Evolutionary conservation across 2,888 invertebrate genomes (phyloP).

Genomic region (Stenotaenia linearis): DNA sequence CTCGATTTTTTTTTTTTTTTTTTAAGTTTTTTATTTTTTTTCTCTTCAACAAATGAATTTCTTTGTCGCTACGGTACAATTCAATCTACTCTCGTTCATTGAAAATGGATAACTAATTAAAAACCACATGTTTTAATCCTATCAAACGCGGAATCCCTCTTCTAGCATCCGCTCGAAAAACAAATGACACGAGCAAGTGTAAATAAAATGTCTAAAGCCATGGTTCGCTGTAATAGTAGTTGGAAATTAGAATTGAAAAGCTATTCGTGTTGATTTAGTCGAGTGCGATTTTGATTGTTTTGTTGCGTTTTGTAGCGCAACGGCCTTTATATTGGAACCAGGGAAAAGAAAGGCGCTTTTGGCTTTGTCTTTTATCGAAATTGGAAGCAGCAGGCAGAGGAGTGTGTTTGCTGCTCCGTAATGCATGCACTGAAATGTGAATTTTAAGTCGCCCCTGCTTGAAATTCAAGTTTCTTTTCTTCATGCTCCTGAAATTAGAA

Average conservation of each 20-base stretch:
- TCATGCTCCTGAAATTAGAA: not conserved
- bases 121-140: not conserved
- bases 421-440: conserved; percentile 9
- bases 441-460: not conserved
- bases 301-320: not conserved
- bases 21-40: too few species aligned
- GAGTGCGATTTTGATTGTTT: not conserved
- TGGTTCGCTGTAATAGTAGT: not conserved
- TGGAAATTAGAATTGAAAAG: not conserved
- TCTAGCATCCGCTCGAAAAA: not conserved
- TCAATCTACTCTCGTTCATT: too few species aligned
- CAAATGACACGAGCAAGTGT: not conserved
- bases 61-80: too few species aligned
- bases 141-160: not conserved
- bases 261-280: not conserved
- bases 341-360: not conserved
- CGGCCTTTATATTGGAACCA: not conserved
- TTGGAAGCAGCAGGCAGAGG: not conserved
- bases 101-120: not conserved
- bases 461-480: conserved; percentile 3
- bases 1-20: too few species aligned
- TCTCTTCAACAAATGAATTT: not conserved
- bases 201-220: not conserved
- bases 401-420: not conserved
- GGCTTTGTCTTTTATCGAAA: conserved; percentile 4